phyloP scores from a whole-genome alignment of 2,888 invertebrate genomes.

The Ormyrus pomaceus region DNA sequence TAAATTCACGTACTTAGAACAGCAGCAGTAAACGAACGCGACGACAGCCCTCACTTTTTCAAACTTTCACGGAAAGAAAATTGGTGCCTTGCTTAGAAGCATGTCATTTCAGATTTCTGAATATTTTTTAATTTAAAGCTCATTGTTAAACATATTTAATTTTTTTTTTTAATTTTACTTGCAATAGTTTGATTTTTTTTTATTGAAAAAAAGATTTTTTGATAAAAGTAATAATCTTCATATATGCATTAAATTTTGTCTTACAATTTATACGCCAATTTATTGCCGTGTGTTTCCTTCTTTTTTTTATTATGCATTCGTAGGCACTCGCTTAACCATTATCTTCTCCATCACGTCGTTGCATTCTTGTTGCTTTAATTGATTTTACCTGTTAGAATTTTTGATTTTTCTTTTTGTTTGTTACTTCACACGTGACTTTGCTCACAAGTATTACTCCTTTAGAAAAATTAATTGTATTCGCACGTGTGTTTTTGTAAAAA shows the following conservation, averaged over 20 bases:
- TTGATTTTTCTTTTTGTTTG: not conserved
- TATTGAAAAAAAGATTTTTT: too few species aligned
- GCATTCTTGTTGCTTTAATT: conserved; percentile 6
- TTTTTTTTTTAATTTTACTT: too few species aligned
- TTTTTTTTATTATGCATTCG: conserved; percentile 42
- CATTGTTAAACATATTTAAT: too few species aligned
- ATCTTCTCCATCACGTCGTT: conserved; percentile 30
- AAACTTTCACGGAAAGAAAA: conserved; percentile 8
- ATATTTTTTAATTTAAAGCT: too few species aligned
- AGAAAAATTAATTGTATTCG: conserved; percentile 26
- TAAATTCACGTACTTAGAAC: conserved; percentile 47
- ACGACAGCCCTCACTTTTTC: conserved; percentile 29
- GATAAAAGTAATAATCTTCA: too few species aligned
- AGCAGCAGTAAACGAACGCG: conserved; percentile 40
- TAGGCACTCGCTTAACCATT: conserved; percentile 47
- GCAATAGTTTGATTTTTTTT: too few species aligned
- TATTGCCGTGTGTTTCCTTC: conserved; percentile 19
- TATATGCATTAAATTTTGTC: not conserved
- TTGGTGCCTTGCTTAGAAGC: not conserved
- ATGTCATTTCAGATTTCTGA: too few species aligned
- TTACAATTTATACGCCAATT: conserved; percentile 31
- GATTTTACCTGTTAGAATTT: not conserved
- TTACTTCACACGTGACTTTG: not conserved
- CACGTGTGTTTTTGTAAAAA: conserved; percentile 45
- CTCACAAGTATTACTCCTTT: conserved; percentile 21